Evolutionary conservation across 23 tunicate species (phyloP).

Genomic region (Corella eumyota): DNA sequence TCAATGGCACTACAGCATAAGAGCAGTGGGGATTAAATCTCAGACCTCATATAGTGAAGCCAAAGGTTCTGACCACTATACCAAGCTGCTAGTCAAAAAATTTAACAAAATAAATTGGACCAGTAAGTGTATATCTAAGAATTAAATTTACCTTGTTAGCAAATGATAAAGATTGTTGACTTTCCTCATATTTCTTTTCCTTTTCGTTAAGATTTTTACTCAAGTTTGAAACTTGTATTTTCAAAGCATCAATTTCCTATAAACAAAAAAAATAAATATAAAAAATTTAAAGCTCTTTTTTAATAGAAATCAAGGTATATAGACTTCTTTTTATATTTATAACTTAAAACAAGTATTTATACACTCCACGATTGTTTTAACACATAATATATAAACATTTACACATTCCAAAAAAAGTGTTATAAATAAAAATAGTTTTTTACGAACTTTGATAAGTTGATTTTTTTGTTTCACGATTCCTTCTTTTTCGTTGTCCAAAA

Average conservation of each 20-base stretch:
- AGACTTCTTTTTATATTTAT: too few relatives aligned
- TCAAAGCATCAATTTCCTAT: slow-evolving; percentile 34
- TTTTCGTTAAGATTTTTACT: slow-evolving; percentile 27
- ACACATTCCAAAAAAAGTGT: too few relatives aligned
- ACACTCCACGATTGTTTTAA: too few relatives aligned
- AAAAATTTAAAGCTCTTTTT: neutral
- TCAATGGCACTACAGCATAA: neutral
- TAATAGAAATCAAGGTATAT: too few relatives aligned
- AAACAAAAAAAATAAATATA: neutral
- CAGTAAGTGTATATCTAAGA: neutral
- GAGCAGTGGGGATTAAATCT: too few relatives aligned
- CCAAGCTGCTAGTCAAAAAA: too few relatives aligned
- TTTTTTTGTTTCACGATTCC: slow-evolving; percentile 28
- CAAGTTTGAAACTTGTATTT: slow-evolving; percentile 17
- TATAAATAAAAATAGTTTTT: too few relatives aligned
- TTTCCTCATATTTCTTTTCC: slow-evolving; percentile 9
- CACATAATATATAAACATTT: too few relatives aligned
- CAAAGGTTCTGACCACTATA: too few relatives aligned
- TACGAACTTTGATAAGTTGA: slow-evolving; percentile 23
- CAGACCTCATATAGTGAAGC: too few relatives aligned
- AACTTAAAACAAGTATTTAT: too few relatives aligned
- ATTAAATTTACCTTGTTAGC: slow-evolving; percentile 34
- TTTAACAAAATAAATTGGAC: too few relatives aligned
- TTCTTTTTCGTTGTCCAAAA: slow-evolving; percentile 47
- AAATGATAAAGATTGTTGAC: slow-evolving; percentile 19